Base-by-base conservation (phyloP, 2,113 vertebrate species). In the Heterotis niloticus region DNA sequence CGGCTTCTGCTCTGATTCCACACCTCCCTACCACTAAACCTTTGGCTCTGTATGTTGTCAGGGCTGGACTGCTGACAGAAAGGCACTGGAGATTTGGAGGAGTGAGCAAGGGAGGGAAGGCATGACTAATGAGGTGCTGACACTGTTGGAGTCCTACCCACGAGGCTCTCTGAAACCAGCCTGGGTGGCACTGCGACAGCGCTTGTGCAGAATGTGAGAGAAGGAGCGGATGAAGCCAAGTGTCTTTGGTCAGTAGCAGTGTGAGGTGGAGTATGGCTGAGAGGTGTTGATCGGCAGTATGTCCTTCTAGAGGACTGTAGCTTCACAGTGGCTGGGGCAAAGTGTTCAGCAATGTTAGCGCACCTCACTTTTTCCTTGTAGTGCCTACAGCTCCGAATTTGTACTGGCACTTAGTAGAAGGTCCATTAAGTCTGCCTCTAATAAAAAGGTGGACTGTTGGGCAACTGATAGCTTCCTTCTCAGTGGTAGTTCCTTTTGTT, bases 51-150 rank as follows among this genome's bases (percentile, higher is more conserved):
- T 59, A 54, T 14, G 23, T 23, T 10, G 23, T 12, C 72, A 17
- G 5, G 56, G 13, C 28, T 51, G 10, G 17, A 10, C 9, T 1
- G 20, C 23, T 14, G n/a, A 65, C 34, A 16, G 76, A 64, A 20
- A 34, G 12, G 20, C 20, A 20, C 5, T 3, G 60, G 14, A 20
- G 60, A 34, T 52, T 16, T 34, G 34, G 51, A 44, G 51, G 70
- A 7, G n/a, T 34, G 5, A 24, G 17, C 34, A 64, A 26, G 62
- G 18, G 70, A 10, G 10, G 70, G 10, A 17, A 20, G 34, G 74
- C 26, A 62, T 28, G 79, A 64, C 34, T 68, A 69, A 80, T 64
- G 80, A 71, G 79, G 71, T 70, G 81, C 74, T 80, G 79, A 83
- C 78, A 73, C 4, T 67, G 79, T 64, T 80, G 75, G 74, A 82